Conservation (phyloP, 2,113 vertebrate species). For the Mionectes macconnelli region DNA sequence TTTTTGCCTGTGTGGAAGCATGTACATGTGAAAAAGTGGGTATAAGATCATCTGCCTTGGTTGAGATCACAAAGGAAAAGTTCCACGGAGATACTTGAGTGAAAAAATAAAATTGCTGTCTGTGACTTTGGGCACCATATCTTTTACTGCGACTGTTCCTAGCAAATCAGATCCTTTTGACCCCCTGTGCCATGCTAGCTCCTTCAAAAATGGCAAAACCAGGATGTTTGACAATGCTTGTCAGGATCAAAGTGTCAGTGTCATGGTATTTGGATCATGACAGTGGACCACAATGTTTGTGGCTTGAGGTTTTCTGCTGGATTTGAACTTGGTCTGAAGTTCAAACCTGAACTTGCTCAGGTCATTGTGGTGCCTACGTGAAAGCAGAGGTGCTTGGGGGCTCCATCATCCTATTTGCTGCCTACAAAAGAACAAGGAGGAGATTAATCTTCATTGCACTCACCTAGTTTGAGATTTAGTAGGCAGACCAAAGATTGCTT, state of each 20-base stretch:
- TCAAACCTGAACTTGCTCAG: not conserved
- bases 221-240: too few relatives aligned
- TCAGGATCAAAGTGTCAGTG: not conserved
- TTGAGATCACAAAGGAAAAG: not conserved
- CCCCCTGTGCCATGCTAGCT: fast-evolving
- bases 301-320: not conserved
- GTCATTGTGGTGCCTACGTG: fast-evolving
- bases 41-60: not conserved
- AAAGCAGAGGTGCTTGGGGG: not conserved
- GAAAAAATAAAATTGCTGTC: not conserved
- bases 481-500: conserved; percentile 28
- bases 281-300: not conserved
- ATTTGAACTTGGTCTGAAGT: not conserved
- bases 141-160: not conserved
- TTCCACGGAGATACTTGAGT: not conserved
- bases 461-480: conserved; percentile 23
- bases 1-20: not conserved
- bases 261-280: fast-evolving
- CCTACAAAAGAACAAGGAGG: not conserved
- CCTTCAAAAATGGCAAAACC: not conserved
- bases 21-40: fast-evolving
- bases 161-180: not conserved
- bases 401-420: not conserved
- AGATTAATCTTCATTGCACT: not conserved
- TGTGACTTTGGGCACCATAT: not conserved